Base-by-base conservation (phyloP, 2,113 vertebrate species). In the human (Homo sapiens) region DNA sequence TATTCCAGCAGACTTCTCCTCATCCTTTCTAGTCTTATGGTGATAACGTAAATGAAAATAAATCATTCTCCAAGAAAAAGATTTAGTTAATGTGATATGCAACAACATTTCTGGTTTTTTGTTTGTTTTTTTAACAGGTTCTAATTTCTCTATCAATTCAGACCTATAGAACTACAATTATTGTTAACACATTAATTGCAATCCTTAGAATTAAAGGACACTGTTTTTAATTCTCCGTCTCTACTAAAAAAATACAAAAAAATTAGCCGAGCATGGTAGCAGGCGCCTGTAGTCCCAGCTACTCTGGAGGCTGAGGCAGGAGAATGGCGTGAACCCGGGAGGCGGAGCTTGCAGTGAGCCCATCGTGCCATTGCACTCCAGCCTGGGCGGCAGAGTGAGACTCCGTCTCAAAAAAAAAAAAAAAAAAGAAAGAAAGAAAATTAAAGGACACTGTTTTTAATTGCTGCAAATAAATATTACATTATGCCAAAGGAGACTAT, bases 81-180 rank as follows among this genome's bases (percentile, higher is more conserved):
- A 83, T 35, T 73, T 82, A 35, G 1, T 52, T 75, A 75, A 45
- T 76, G 3, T 30, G 40, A 30, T 75, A 16, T 88, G 48, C 85
- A 13, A 93, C 23, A 73, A 50, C 22, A 90, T 95, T 96, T 97
- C 8, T 52, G 59, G 27, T 30, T 95, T 93, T 93, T 12, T 52
- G 38, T 30, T 38, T 23, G 20, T 38, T 38, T 45, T 45, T 50
- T n/a, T 27, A 50, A 8, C 30, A 14, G 2, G 48, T 66, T 75
- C 16, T 55, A 52, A 50, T 32, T 27, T 70, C 20, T 81, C 3
- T 72, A 64, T 64, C 12, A 32, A 38, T 32, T 18, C 23, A 93
- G 23, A 48, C 30, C 59, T 55, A 38, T 27, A 2, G 50, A 93
- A 66, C 7, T 48, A 73, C 40, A 17, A 25, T n/a, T 89, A 14